phyloP scores from a whole-genome alignment of 2,113 vertebrate genomes.

The Probosciger aterrimus region DNA sequence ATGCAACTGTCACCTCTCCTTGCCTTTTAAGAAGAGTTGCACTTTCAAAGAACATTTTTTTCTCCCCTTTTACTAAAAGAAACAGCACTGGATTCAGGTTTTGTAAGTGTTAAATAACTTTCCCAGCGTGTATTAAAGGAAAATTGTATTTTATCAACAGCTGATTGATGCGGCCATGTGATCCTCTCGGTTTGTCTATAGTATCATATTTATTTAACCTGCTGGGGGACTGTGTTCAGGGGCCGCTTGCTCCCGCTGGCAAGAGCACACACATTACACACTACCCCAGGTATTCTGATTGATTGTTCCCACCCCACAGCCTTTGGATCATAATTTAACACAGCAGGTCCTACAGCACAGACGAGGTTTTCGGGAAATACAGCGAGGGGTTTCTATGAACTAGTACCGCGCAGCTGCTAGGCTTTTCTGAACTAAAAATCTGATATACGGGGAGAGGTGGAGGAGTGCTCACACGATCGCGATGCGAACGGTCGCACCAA shows the following conservation, averaged over 20 bases:
- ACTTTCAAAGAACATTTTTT: conserved; percentile 68
- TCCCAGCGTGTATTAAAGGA: conserved; percentile 82
- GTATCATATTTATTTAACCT: conserved; percentile 99
- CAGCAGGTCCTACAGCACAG: conserved; percentile 86
- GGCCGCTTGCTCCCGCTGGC: conserved; percentile 86
- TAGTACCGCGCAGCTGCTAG: conserved; percentile 1
- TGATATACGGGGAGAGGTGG: neutral
- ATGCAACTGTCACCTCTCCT: conserved; percentile 1
- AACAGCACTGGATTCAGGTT: conserved; percentile 65
- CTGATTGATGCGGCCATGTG: conserved; percentile 89
- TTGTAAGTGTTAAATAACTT: conserved; percentile 85
- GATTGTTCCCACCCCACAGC: conserved; percentile 92
- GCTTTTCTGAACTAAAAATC: conserved; percentile 44
- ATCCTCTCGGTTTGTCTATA: conserved; percentile 87
- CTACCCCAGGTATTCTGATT: conserved; percentile 92
- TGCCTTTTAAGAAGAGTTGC: conserved; percentile 71
- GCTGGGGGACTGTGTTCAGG: conserved; percentile 88
- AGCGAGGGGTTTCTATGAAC: conserved; percentile 67
- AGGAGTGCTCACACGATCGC: neutral
- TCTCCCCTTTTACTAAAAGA: conserved; percentile 52
- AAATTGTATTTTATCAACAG: conserved; percentile 85
- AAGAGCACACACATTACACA: conserved; percentile 91
- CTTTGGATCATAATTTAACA: conserved; percentile 96
- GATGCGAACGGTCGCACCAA: neutral
- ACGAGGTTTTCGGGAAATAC: conserved; percentile 65